phyloP scores from a whole-genome alignment of 2,888 invertebrate genomes.

The Ennomos quercinarius region DNA sequence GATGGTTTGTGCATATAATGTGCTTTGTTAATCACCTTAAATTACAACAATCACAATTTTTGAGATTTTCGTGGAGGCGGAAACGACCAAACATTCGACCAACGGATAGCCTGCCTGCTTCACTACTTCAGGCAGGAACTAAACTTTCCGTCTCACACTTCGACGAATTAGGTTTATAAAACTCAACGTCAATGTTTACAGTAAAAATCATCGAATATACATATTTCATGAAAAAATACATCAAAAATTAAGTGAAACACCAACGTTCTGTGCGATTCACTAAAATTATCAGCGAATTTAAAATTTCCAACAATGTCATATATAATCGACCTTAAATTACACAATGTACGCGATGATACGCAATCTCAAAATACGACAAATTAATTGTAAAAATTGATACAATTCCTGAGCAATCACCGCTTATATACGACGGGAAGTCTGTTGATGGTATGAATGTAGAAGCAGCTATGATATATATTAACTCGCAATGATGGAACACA shows the following conservation, averaged over 20 bases:
- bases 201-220: constrained; percentile 78
- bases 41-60: constrained; percentile 80
- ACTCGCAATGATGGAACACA: constrained; percentile 54
- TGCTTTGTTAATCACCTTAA: constrained; percentile 79
- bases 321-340: constrained; percentile 61
- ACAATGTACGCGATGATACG: constrained; percentile 65
- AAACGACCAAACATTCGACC: constrained; percentile 33
- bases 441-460: constrained; percentile 58
- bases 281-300: constrained; percentile 72
- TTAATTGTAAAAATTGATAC: constrained; percentile 71
- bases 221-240: constrained; percentile 79
- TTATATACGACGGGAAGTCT: constrained; percentile 50
- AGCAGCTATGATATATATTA: constrained; percentile 71
- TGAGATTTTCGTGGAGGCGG: constrained; percentile 47
- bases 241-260: constrained; percentile 84
- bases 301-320: constrained; percentile 72
- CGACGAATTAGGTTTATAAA: constrained; percentile 61
- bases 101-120: constrained; percentile 24
- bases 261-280: constrained; percentile 84
- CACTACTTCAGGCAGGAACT: constrained; percentile 34
- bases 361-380: constrained; percentile 65
- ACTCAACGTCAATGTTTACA: constrained; percentile 79
- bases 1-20: constrained; percentile 84
- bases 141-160: constrained; percentile 47
- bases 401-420: constrained; percentile 80